Evolutionary conservation across 2,888 invertebrate genomes (phyloP), one percentile per base, ranked within the genome.

Genomic region (Macrophya annulata): DNA sequence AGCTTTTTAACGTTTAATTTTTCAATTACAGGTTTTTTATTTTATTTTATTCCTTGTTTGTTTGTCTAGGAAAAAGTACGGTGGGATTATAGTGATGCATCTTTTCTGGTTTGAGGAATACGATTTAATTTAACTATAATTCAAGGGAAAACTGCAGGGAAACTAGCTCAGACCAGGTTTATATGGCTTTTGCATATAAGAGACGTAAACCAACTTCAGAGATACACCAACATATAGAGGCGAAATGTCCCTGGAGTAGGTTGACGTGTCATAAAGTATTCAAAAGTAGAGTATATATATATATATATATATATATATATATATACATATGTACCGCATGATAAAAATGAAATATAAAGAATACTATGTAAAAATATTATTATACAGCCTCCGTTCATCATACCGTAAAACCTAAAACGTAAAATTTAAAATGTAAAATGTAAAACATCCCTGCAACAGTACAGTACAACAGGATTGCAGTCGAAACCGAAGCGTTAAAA

Each of bases 181-280:
- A 37, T 68, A 68, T 37, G 62, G 37, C 68, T 68, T 68, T 68
- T 68, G 68, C 68, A 68, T 68, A 68, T 68, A 68, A 37, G 68
- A 68, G 68, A 68, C 68, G 31, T 37, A 37, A 37, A 68, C 68
- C 31, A 68, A 68, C 31, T 31, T 68, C 68, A 68, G 68, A 68
- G 68, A 68, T 37, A 37, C 12, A 68, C 37, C 9, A 25, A 10
- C 3, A 31, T 31, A 62, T 37, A 37, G 37, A 68, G 37, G 37
- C 17, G 68, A 37, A 68, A 68, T 68, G 68, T 17, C 68, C 68
- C 68, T 25, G 17, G 68, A 68, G 68, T 37, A 68, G 68, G 68
- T 68, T 68, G 68, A 68, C 68, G 68, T 68, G 68, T 37, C 68
- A 37, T 68, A 68, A 68, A 68, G 68, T 68, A 68, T 68, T 68